A percentile compares a stretch with the other conserved stretches of the same genome.
Evolutionary conservation across 2,113 vertebrate genomes (phyloP).

Genomic region (Brienomyrus longianalis): DNA sequence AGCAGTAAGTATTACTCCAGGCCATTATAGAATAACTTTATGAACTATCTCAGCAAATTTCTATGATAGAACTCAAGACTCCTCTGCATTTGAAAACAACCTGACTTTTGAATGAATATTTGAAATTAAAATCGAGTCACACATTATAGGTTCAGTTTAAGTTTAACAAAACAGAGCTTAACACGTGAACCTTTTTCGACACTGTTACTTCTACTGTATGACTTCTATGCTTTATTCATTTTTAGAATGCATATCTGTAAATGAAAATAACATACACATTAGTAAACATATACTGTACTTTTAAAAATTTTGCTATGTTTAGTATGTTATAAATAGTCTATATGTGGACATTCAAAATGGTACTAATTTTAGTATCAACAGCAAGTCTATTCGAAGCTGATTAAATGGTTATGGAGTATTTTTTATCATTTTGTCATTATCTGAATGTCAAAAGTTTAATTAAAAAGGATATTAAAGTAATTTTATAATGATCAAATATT

Average conservation of each 20-base stretch:
- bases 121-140: not conserved
- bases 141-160: not conserved
- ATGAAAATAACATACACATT: not conserved
- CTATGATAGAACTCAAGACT: not conserved
- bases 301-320: not conserved
- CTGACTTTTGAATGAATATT: not conserved
- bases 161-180: not conserved
- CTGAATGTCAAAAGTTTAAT: constrained; percentile 61
- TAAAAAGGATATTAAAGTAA: constrained; percentile 58
- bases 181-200: not conserved
- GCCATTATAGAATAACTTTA: not conserved
- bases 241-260: not conserved
- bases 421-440: constrained; percentile 54
- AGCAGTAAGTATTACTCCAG: not conserved
- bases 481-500: constrained; percentile 62
- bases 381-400: constrained; percentile 47
- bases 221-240: not conserved
- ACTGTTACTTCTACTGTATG: not conserved
- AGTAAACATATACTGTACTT: not conserved
- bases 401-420: constrained; percentile 54
- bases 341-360: not conserved
- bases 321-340: not conserved
- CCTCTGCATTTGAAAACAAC: not conserved
- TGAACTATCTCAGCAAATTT: not conserved
- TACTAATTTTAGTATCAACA: constrained; percentile 25